Evolutionary conservation across 2,797 vertebrate species (phyloP), one percentile per base, ranked within the genome.

Genomic region (Forpus xanthops): DNA sequence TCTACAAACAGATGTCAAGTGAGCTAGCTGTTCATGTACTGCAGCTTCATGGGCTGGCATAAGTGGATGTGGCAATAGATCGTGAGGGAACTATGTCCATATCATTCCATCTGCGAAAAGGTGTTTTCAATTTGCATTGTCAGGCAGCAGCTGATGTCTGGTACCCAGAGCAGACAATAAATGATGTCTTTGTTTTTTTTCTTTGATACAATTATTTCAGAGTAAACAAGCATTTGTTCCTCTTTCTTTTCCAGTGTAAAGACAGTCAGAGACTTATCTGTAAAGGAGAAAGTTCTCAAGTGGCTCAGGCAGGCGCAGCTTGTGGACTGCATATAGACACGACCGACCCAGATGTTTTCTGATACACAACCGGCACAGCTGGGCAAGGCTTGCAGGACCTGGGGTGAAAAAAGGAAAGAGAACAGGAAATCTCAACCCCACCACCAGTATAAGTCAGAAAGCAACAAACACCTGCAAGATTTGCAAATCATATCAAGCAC

Each of bases 271-370:
- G 52, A 50, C 15, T 70, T 98, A 99, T 67, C 96, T 97, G 94
- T 98, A 98, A 9, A 99, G 98, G 47, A 99, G 97, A 92, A 98
- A 99, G 91, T 98, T 97, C 90, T 98, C 95, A 65, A 99, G 96
- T 1, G 96, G 98, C 65, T 97, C 97, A 9, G 99, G 99, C 73
- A 99, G 98, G 52, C 95, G 87, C 23, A 99, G 98, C 65, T 92
- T 97, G 68, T 95, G 97, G 55, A 98, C 89, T 56, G 93, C 81
- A 77, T 98, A 97, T 7, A 98, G 98, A 85, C 98, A 98, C 2
- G 93, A 97, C 18, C 98, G 96, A 41, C 99, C 99, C 82, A 99
- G 96, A 23, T 90, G 97, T 60, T 98, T 98, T 31, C 99, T 98
- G 91, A 99, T 97, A 86, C 97, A 97, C 78, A 99, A 87, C 12